Percentiles rank a stretch among this genome's conserved stretches.
Conservation (phyloP, 1,140 invertebrate species). For the Temnothorax longispinosus region DNA sequence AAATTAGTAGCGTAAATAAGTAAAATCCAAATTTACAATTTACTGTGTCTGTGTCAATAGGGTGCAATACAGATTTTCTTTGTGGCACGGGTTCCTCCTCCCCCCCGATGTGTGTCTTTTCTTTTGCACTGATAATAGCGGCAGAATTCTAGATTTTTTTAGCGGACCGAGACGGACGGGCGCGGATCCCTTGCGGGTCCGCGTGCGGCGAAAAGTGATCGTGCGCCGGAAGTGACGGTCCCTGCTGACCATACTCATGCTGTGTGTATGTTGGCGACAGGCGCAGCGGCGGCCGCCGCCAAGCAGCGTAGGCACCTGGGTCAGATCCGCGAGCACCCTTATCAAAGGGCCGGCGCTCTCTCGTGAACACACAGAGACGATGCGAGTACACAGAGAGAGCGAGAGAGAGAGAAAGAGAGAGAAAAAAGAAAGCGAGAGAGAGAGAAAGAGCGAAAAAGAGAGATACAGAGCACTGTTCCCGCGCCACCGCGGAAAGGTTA, state of each 20-base stretch:
- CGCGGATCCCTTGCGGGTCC: not conserved
- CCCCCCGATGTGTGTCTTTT: slow-evolving; percentile 7
- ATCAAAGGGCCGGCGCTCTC: slow-evolving; percentile 95
- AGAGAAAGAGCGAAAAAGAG: slow-evolving; percentile 47
- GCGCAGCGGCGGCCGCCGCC: slow-evolving; percentile 90
- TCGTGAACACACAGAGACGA: slow-evolving; percentile 86
- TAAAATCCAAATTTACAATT: not conserved
- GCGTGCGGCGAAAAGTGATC: not conserved
- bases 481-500: slow-evolving; percentile 84
- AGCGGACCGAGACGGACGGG: not conserved
- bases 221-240: slow-evolving; percentile 4
- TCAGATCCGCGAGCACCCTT: slow-evolving; percentile 96
- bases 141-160: slow-evolving; percentile 49
- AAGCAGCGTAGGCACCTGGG: slow-evolving; percentile 92
- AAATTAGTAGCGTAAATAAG: not conserved
- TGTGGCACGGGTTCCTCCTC: not conserved
- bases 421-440: slow-evolving; percentile 18
- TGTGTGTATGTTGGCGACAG: slow-evolving; percentile 85
- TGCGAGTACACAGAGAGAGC: slow-evolving; percentile 44
- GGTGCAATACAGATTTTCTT: not conserved
- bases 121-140: slow-evolving; percentile 68
- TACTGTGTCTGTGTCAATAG: not conserved
- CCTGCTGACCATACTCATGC: slow-evolving; percentile 68
- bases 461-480: slow-evolving; percentile 70
- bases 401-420: slow-evolving; percentile 23